phyloP scores from a whole-genome alignment of 2,888 invertebrate genomes.

The Mesochorus sp. region DNA sequence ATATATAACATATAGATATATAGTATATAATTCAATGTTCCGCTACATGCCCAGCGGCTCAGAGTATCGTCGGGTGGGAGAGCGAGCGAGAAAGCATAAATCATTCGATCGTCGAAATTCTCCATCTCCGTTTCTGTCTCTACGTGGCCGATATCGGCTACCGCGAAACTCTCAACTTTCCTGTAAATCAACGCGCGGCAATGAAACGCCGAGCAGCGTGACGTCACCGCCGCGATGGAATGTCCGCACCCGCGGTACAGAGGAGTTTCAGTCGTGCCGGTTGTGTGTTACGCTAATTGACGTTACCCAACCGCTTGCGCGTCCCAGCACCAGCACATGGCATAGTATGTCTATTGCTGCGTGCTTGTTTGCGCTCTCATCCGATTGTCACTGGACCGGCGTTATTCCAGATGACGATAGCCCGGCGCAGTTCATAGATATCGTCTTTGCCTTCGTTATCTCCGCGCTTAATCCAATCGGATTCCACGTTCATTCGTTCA shows the following conservation, averaged over 20 bases:
- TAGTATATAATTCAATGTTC: too few relatives aligned
- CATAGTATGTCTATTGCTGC: not conserved
- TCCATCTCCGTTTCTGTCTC: too few relatives aligned
- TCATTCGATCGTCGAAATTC: too few relatives aligned
- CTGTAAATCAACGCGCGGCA: conserved; percentile 19
- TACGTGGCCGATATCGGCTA: not conserved
- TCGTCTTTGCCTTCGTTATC: not conserved
- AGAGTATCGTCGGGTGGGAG: too few relatives aligned
- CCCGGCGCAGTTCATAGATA: not conserved
- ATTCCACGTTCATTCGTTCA: too few relatives aligned
- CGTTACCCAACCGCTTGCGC: conserved; percentile 27
- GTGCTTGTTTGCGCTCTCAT: not conserved
- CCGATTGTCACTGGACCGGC: not conserved
- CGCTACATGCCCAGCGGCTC: too few relatives aligned
- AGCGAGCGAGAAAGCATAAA: too few relatives aligned
- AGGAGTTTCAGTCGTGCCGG: conserved; percentile 33
- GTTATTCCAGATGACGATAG: not conserved
- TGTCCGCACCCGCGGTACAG: conserved; percentile 55
- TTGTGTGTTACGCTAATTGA: conserved; percentile 48
- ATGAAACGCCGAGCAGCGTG: conserved; percentile 7
- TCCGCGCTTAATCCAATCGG: not conserved
- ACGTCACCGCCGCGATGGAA: conserved; percentile 63
- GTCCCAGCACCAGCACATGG: not conserved
- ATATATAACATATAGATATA: too few relatives aligned
- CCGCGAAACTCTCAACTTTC: not conserved